These are phyloP conservation scores for Ditula angustiorana DNA, from an alignment of 2,888 invertebrate species.

Conservation along the genomic window DNA sequence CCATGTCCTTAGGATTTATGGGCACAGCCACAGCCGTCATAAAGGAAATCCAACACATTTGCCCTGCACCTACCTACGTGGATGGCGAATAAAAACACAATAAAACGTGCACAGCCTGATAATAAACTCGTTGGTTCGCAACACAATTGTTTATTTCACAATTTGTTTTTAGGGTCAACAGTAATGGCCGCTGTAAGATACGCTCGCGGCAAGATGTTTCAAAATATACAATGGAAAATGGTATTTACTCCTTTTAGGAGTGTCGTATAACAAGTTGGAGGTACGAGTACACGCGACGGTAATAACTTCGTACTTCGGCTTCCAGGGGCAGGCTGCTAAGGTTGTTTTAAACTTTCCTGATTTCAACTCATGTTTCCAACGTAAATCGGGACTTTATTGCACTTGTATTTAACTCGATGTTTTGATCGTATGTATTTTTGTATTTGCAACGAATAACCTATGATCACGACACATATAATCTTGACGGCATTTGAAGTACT, in stretches of 20 bases:
- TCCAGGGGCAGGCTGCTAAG: not conserved
- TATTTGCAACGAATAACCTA: not conserved
- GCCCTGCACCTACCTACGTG: conserved; percentile 42
- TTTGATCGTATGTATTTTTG: no score
- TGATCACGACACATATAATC: no score
- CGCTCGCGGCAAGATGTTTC: conserved; percentile 17
- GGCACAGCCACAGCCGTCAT: conserved; percentile 35
- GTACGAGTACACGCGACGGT: conserved; percentile 1
- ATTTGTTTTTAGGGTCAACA: conserved; percentile 34
- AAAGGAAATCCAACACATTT: conserved; percentile 47
- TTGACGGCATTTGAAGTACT: no score
- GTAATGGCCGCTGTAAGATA: conserved; percentile 11
- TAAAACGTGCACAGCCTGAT: conserved; percentile 45
- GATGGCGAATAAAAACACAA: conserved; percentile 31
- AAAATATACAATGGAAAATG: conserved; percentile 14
- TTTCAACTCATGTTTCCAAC: not conserved
- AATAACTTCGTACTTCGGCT: not conserved
- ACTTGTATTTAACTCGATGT: not conserved
- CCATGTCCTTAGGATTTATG: conserved; percentile 32
- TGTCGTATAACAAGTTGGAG: conserved; percentile 1
- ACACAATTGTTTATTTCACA: conserved; percentile 37
- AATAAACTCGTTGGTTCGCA: conserved; percentile 27
- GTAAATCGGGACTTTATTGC: not conserved
- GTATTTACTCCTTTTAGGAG: conserved; percentile 2
- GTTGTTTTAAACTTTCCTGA: not conserved